phyloP scores from a whole-genome alignment of 2,888 invertebrate species.

The Epiblema foenella region DNA sequence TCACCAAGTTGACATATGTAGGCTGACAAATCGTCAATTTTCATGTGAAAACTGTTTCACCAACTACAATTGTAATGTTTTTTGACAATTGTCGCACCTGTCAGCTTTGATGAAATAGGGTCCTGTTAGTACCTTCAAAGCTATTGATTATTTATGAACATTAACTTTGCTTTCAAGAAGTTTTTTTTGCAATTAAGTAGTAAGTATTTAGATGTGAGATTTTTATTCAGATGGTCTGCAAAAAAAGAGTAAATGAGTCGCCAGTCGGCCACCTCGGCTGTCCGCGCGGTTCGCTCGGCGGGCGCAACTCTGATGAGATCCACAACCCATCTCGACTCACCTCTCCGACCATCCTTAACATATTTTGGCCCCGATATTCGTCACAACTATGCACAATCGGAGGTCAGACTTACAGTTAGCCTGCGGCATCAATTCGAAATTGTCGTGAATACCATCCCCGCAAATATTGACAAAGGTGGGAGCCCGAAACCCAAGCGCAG shows the following conservation, averaged over 20 bases:
- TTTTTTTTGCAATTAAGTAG: neutral
- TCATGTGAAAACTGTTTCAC: too few relatives aligned
- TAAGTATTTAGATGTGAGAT: neutral
- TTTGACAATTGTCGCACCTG: too few relatives aligned
- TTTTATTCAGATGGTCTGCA: too few relatives aligned
- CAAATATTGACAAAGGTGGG: constrained; percentile 84
- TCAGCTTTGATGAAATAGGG: too few relatives aligned
- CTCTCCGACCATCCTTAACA: neutral
- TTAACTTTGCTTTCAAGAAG: neutral
- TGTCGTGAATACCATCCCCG: constrained; percentile 51
- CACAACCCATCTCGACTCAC: neutral
- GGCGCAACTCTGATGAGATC: neutral
- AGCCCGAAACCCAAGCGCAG: constrained; percentile 76
- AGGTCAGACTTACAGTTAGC: neutral
- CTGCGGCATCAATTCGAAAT: neutral
- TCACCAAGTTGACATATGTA: too few relatives aligned
- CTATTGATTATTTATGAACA: neutral
- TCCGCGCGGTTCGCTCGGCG: too few relatives aligned
- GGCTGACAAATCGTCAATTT: too few relatives aligned
- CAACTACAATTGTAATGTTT: too few relatives aligned
- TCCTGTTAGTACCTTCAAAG: too few relatives aligned
- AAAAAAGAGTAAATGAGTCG: neutral
- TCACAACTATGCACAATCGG: neutral
- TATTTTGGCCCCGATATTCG: neutral
- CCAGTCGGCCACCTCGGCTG: neutral